A percentile compares a stretch with the other conserved stretches of the same genome.
Conservation (phyloP, 92 coral and sea anemone genomes). For the Zoanthus solanderi region DNA sequence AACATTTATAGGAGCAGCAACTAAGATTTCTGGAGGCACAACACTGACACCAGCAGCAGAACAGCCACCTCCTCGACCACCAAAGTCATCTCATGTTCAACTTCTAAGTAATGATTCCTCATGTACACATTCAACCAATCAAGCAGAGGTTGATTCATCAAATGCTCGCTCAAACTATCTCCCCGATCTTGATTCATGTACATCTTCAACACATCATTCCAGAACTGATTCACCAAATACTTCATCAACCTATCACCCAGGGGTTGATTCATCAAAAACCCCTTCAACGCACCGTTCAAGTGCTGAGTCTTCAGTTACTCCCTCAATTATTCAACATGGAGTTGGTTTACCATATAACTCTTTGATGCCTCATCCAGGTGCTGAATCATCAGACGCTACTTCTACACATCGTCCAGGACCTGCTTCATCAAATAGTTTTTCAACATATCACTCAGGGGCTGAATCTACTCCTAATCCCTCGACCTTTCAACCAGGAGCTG, state of each 20-base stretch:
- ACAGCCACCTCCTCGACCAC: conserved; percentile 49
- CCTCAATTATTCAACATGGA: too few relatives aligned
- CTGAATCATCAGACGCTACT: neutral
- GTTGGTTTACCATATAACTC: too few relatives aligned
- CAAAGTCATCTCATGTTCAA: conserved; percentile 8
- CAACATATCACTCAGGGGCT: neutral
- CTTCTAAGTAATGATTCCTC: neutral
- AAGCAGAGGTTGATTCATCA: neutral
- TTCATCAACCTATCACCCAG: neutral
- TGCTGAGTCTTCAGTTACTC: neutral
- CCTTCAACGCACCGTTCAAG: neutral
- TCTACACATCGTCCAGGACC: neutral
- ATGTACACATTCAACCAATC: neutral
- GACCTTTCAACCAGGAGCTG: neutral
- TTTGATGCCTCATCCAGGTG: too few relatives aligned
- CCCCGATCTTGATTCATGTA: too few relatives aligned
- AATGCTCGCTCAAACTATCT: too few relatives aligned
- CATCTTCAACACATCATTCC: too few relatives aligned
- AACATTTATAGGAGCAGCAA: neutral
- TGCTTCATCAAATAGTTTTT: neutral
- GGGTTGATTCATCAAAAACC: neutral
- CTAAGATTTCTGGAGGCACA: neutral
- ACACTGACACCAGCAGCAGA: conserved; percentile 5
- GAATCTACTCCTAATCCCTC: neutral
- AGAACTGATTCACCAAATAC: too few relatives aligned